Evolutionary conservation across 2,113 vertebrate species (phyloP), one percentile per base, ranked within the genome.

Genomic region (Triplophysa tibetana): DNA sequence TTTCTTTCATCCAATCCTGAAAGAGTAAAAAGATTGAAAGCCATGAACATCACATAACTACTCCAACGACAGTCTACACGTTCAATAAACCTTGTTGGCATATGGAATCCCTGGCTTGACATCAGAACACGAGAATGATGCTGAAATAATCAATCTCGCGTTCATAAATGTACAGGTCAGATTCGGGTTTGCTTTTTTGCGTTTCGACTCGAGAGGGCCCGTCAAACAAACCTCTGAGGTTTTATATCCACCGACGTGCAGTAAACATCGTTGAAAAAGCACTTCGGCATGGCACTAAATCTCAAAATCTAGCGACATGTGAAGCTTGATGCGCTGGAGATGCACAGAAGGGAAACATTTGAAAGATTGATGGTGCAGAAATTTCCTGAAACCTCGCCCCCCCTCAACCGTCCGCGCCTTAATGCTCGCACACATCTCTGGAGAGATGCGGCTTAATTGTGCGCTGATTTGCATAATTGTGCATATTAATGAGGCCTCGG

Each of bases 391-490:
- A 70, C 33, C 62, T 33, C 21, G 70, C 6, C 33, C 33, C 33
- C 33, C 33, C 1, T 62, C 81, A n/a, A 50, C 82, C 87, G 83
- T 82, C 85, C 81, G 85, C 82, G 82, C 69, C 43, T 80, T 78
- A 78, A 79, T 23, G 70, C 90, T 89, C 83, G 82, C 82, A 82
- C 75, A 78, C 81, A 86, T 93, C 92, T 93, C 91, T 86, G 52
- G 91, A 89, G 84, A 92, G 81, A 90, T 88, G 87, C 89, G 84
- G 93, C 94, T 96, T 97, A 98, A 98, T 94, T 95, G 94, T 84
- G 86, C 77, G 33, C 91, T 91, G 79, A 96, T 98, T 96, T 98
- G 91, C 96, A 98, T 96, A 94, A 96, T 93, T 93, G 90, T 96
- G 94, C 95, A 97, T 98, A 98, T 96, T 95, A 98, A 97, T 94